Evolutionary conservation across 2,888 invertebrate species (phyloP).

Genomic region (Campaea margaritaria): DNA sequence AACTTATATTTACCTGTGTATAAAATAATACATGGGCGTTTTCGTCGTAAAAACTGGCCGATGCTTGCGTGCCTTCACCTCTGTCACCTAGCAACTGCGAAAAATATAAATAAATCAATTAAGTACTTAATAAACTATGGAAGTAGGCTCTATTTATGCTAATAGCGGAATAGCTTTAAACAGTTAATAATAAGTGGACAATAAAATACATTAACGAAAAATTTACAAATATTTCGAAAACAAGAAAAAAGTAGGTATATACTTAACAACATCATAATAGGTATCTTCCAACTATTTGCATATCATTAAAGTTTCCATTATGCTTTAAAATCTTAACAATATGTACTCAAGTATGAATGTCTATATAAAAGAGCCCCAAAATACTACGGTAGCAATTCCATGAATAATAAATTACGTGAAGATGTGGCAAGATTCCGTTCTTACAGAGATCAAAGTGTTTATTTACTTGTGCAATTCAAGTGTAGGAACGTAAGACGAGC

Average conservation of each 20-base stretch:
- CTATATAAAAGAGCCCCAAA: no score
- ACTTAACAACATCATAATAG: no score
- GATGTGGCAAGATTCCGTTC: constrained; percentile 4
- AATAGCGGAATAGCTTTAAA: not conserved
- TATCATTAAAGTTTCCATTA: no score
- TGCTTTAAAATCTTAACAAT: no score
- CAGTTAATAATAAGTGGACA: no score
- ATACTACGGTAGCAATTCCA: not conserved
- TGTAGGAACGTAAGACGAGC: constrained; percentile 7
- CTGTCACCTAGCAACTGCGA: constrained; percentile 87
- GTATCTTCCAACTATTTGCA: no score
- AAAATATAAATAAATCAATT: constrained; percentile 20
- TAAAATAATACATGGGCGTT: constrained; percentile 90
- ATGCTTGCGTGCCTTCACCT: constrained; percentile 89
- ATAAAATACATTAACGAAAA: no score
- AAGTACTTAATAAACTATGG: no score
- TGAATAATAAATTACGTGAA: constrained; percentile 1
- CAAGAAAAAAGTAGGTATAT: not conserved
- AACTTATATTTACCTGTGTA: constrained; percentile 83
- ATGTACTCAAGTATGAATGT: no score
- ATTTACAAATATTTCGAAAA: not conserved
- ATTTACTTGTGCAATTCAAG: constrained; percentile 12
- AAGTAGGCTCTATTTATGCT: not conserved
- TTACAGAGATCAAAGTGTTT: constrained; percentile 8
- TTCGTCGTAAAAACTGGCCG: constrained; percentile 89